These are phyloP conservation scores for Hartigia nigra DNA, from an alignment of 2,888 invertebrate species.

Conservation along the genomic window DNA sequence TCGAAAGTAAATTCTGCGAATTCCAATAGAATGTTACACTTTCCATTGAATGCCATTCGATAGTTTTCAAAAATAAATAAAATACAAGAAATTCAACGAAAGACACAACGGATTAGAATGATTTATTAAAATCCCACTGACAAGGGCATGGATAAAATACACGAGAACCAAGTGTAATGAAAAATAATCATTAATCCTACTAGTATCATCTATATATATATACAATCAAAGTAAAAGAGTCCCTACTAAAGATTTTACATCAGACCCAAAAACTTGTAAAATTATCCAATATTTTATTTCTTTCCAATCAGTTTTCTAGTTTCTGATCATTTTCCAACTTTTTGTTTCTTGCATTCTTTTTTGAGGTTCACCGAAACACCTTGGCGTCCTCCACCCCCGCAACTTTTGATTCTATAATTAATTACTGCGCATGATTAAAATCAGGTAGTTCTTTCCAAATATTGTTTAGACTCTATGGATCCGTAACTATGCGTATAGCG, in stretches of 20 bases:
- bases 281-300: neutral
- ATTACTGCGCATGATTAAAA: slow-evolving; percentile 4
- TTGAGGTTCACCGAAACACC: neutral
- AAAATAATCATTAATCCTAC: neutral
- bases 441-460: slow-evolving; percentile 62
- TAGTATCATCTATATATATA: neutral
- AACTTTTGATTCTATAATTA: neutral
- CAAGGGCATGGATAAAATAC: neutral
- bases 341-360: neutral
- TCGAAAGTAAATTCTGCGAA: neutral
- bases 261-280: neutral
- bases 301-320: neutral
- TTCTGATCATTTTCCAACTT: neutral
- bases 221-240: neutral
- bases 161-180: neutral
- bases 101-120: neutral
- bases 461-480: slow-evolving; percentile 63
- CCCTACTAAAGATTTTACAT: neutral
- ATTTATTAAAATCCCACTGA: neutral
- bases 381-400: neutral
- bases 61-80: neutral
- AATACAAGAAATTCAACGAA: neutral
- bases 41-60: neutral
- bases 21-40: neutral
- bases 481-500: slow-evolving; percentile 71